Conservation (phyloP, 2,888 invertebrate species). For the Rhogogaster chlorosoma region DNA sequence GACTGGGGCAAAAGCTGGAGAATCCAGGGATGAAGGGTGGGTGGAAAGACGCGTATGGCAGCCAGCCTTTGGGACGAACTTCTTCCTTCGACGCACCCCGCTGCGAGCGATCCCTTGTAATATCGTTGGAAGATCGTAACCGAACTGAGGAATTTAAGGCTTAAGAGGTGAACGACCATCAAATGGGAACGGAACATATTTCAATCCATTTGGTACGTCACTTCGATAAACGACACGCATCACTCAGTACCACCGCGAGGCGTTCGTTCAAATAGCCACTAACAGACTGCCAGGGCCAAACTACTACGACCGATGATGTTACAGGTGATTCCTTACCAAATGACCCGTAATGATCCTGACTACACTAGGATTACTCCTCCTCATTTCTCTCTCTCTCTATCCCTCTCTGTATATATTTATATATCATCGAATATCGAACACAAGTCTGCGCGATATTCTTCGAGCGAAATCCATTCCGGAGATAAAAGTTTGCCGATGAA, state of each 20-base stretch:
- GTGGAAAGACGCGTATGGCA: slow-evolving; percentile 25
- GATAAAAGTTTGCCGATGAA: not conserved
- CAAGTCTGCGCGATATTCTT: not conserved
- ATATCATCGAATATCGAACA: not conserved
- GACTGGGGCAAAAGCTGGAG: not conserved
- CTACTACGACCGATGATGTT: slow-evolving; percentile 46
- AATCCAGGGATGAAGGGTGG: not conserved
- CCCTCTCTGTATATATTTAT: not conserved
- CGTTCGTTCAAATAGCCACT: slow-evolving; percentile 48
- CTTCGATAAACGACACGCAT: slow-evolving; percentile 67
- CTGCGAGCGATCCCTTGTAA: slow-evolving; percentile 55
- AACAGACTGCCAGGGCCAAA: slow-evolving; percentile 48
- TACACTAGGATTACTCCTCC: slow-evolving; percentile 36
- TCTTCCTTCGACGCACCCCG: slow-evolving; percentile 50
- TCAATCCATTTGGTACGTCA: slow-evolving; percentile 61
- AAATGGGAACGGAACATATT: slow-evolving; percentile 61
- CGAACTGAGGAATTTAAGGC: slow-evolving; percentile 52
- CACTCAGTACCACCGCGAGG: slow-evolving; percentile 60
- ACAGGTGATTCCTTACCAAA: slow-evolving; percentile 65
- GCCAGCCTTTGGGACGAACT: slow-evolving; percentile 42
- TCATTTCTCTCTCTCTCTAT: not conserved
- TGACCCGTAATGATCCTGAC: slow-evolving; percentile 58
- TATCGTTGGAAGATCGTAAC: slow-evolving; percentile 55
- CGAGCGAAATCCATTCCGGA: not conserved
- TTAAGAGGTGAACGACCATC: slow-evolving; percentile 52